Percentiles rank a stretch among this genome's conserved stretches.
Evolutionary conservation across 2,113 vertebrate species (phyloP).

Genomic region (Rallus limicola): DNA sequence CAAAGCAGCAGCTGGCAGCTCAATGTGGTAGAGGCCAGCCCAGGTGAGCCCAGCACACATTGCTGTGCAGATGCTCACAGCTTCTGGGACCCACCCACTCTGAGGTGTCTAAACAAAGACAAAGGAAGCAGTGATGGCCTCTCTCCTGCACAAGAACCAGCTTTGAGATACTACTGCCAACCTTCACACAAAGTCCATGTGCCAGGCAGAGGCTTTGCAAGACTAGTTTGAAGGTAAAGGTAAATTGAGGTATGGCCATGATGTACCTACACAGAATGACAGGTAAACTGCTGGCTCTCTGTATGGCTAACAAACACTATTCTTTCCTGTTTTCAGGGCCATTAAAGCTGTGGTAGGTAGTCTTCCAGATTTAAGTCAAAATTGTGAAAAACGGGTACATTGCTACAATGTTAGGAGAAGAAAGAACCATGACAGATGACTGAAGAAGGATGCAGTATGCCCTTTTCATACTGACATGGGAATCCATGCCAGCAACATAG

Average conservation of each 20-base stretch:
- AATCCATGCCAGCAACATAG: not conserved
- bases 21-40: not conserved
- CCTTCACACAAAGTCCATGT: accelerated
- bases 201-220: not conserved
- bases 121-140: not conserved
- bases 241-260: not conserved
- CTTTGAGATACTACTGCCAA: not conserved
- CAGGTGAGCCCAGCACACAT: not conserved
- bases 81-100: not conserved
- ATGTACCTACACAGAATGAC: not conserved
- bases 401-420: not conserved
- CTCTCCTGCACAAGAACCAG: not conserved
- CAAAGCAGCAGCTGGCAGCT: not conserved
- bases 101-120: not conserved
- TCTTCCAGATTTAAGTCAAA: not conserved
- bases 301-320: not conserved
- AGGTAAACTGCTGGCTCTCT: not conserved
- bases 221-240: too few species aligned
- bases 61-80: accelerated
- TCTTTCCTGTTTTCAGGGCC: not conserved
- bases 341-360: not conserved
- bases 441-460: not conserved
- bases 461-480: not conserved
- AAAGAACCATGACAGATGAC: not conserved
- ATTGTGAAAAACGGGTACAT: not conserved